Conservation (phyloP, 2,113 vertebrate genomes). For the Leucoraja erinaceus region DNA sequence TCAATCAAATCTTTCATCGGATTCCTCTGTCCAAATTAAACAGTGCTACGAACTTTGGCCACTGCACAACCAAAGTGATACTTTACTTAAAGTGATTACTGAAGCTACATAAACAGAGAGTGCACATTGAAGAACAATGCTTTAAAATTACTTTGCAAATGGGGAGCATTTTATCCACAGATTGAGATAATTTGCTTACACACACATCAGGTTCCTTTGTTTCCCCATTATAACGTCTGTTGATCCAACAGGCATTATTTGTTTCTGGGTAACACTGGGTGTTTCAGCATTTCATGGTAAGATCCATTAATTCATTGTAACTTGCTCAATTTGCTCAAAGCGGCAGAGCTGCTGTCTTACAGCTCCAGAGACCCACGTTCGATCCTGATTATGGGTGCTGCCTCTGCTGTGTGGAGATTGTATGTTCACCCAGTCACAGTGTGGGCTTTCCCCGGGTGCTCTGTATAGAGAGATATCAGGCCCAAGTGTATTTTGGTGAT, state of each 20-base stretch:
- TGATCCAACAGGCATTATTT: background rate
- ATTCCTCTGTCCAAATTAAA: too few relatives aligned
- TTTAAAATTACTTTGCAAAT: background rate
- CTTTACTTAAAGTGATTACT: background rate
- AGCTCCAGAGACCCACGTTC: too few relatives aligned
- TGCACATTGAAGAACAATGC: background rate
- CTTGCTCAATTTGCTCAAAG: too few relatives aligned
- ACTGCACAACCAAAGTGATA: background rate
- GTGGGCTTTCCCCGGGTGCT: too few relatives aligned
- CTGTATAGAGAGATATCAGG: too few relatives aligned
- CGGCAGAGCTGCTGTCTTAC: too few relatives aligned
- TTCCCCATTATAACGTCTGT: background rate
- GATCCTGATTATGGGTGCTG: too few relatives aligned
- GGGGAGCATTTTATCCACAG: background rate
- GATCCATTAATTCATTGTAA: background rate
- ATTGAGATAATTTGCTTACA: background rate
- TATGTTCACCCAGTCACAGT: too few relatives aligned
- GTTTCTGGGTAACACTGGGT: background rate
- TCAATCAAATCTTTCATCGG: too few relatives aligned
- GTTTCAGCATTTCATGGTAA: background rate
- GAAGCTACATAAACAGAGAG: background rate
- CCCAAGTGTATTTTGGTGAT: background rate
- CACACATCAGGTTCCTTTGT: background rate
- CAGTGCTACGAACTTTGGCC: background rate
- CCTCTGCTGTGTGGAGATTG: too few relatives aligned